Conservation (phyloP, 2,113 vertebrate species). For the Petromus typicus region DNA sequence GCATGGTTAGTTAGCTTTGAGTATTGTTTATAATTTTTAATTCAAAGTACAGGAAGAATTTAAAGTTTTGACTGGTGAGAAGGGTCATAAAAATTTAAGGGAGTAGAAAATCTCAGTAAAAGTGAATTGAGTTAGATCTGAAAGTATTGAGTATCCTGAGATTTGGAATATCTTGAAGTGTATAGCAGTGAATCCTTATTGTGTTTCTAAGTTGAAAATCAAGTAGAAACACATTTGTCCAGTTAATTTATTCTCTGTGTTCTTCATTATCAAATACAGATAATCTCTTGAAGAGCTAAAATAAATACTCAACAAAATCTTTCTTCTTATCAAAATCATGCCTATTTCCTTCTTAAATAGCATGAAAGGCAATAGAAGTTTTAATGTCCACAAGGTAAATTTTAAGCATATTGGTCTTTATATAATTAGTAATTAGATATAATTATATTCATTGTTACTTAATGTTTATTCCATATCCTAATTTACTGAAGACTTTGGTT, state of each 20-base stretch:
- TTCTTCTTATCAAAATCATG: not conserved
- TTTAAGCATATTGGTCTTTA: not conserved
- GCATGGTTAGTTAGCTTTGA: not conserved
- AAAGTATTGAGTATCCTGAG: not conserved
- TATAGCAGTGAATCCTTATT: not conserved
- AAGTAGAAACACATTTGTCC: not conserved
- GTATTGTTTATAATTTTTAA: not conserved
- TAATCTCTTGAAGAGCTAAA: not conserved
- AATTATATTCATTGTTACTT: not conserved
- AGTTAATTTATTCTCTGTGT: not conserved
- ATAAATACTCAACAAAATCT: not conserved
- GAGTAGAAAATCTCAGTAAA: not conserved
- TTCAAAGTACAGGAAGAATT: not conserved
- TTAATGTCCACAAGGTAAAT: not conserved
- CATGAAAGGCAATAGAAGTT: not conserved
- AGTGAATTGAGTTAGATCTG: not conserved
- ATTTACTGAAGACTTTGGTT: not conserved
- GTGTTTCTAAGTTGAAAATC: not conserved
- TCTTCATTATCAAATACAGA: not conserved
- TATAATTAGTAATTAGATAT: not conserved
- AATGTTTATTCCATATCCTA: not conserved
- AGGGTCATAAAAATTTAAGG: not conserved
- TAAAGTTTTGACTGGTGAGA: not conserved
- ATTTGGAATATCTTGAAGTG: not conserved
- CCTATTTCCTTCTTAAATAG: not conserved